Conservation (phyloP, 2,797 vertebrate genomes). For the Danio tinwini region DNA sequence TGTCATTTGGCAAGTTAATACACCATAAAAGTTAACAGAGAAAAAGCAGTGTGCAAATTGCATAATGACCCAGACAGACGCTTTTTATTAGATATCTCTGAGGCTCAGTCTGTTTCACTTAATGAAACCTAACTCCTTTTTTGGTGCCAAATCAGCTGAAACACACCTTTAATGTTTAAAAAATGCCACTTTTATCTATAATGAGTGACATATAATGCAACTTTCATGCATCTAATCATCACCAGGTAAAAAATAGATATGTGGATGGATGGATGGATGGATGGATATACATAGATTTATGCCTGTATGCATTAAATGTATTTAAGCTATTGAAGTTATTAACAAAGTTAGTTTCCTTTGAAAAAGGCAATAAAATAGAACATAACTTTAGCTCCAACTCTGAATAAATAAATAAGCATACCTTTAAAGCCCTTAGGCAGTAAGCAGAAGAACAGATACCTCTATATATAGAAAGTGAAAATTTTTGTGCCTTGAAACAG, state of each 20-base stretch:
- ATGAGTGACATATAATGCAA: not conserved
- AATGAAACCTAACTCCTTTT: not conserved
- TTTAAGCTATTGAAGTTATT: no score
- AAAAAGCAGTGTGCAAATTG: not conserved
- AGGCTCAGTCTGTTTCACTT: not conserved
- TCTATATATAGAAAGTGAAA: not conserved
- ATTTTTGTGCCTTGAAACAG: not conserved
- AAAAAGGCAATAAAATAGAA: not conserved
- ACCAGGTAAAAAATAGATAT: not conserved
- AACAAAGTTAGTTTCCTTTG: no score
- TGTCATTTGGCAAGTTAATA: slow-evolving; percentile 2
- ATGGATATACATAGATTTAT: not conserved
- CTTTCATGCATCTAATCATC: not conserved
- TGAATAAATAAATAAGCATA: not conserved
- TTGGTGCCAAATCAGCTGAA: not conserved
- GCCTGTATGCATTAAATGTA: not conserved
- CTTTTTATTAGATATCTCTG: not conserved
- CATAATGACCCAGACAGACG: not conserved
- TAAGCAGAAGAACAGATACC: not conserved
- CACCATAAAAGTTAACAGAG: not conserved
- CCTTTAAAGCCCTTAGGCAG: not conserved
- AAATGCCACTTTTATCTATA: not conserved
- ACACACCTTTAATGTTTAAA: not conserved
- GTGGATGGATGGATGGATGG: not conserved
- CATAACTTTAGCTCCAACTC: not conserved